Evolutionary conservation across 2,113 vertebrate genomes (phyloP).

Genomic region (Dicrurus megarhynchus): DNA sequence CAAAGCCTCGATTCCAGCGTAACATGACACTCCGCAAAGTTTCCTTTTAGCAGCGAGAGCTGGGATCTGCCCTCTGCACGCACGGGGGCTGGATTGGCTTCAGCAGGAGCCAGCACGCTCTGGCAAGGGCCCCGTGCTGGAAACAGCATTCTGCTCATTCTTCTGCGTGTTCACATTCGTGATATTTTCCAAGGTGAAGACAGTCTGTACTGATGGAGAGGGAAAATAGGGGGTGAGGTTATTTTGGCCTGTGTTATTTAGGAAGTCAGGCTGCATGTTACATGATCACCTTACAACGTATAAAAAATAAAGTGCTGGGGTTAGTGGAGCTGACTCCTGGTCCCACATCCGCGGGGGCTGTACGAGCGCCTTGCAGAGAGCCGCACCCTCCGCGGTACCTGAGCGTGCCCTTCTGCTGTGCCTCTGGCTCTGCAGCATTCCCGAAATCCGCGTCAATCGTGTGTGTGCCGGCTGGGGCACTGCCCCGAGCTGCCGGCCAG

Average conservation of each 20-base stretch:
- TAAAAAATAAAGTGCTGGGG: not conserved
- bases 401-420: fast-evolving
- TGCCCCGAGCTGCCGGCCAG: not conserved
- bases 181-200: not conserved
- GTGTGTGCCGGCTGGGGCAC: not conserved
- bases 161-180: fast-evolving
- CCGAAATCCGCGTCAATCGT: fast-evolving
- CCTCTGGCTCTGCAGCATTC: not conserved
- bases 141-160: not conserved
- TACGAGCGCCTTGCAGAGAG: not conserved
- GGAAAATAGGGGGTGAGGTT: not conserved
- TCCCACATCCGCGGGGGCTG: not conserved
- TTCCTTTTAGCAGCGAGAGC: not conserved
- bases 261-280: not conserved
- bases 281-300: not conserved
- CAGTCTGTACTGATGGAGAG: not conserved
- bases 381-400: not conserved
- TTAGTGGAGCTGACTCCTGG: not conserved
- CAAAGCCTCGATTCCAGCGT: not conserved
- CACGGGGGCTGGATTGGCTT: not conserved
- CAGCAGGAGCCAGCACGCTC: not conserved
- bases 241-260: not conserved
- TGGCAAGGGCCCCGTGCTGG: not conserved
- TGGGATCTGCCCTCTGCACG: not conserved
- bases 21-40: not conserved